These are phyloP conservation scores for Agriotes lineatus DNA, from an alignment of 2,888 invertebrate genomes.

Conservation along the genomic window DNA sequence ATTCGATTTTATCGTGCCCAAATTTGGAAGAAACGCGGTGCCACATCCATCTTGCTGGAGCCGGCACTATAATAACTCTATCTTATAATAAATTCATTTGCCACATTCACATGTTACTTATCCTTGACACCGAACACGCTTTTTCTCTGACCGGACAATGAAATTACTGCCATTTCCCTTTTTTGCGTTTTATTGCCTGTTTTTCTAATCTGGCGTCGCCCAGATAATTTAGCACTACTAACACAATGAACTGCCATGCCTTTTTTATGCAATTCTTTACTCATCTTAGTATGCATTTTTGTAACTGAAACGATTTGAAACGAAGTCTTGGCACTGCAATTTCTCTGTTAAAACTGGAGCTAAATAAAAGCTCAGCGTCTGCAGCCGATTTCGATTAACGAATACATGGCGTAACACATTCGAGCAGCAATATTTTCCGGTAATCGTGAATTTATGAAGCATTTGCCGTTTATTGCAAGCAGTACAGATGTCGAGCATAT, in stretches of 20 bases:
- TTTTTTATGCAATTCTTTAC: too few relatives aligned
- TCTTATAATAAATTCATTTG: constrained; percentile 16
- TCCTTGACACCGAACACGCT: constrained; percentile 6
- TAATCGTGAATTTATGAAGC: constrained; percentile 24
- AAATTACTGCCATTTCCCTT: neutral
- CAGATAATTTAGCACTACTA: too few relatives aligned
- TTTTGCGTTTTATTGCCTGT: neutral
- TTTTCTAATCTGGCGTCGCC: neutral
- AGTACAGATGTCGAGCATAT: constrained; percentile 18
- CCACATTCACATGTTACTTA: constrained; percentile 6
- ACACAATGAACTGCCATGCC: too few relatives aligned
- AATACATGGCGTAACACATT: constrained; percentile 7
- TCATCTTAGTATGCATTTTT: too few relatives aligned
- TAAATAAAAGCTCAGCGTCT: too few relatives aligned
- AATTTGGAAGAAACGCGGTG: constrained; percentile 30
- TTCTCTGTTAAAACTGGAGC: too few relatives aligned
- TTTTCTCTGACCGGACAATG: neutral
- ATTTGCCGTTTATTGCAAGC: constrained; percentile 18
- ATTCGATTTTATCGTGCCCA: constrained; percentile 32
- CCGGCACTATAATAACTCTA: constrained; percentile 18
- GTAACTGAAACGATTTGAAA: too few relatives aligned
- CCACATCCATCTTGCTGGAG: constrained; percentile 15
- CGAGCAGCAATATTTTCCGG: constrained; percentile 20
- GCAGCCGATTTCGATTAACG: neutral
- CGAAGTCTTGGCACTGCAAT: too few relatives aligned